Evolutionary conservation across 2,113 vertebrate genomes (phyloP).

Genomic region (Pachyramphus minor): DNA sequence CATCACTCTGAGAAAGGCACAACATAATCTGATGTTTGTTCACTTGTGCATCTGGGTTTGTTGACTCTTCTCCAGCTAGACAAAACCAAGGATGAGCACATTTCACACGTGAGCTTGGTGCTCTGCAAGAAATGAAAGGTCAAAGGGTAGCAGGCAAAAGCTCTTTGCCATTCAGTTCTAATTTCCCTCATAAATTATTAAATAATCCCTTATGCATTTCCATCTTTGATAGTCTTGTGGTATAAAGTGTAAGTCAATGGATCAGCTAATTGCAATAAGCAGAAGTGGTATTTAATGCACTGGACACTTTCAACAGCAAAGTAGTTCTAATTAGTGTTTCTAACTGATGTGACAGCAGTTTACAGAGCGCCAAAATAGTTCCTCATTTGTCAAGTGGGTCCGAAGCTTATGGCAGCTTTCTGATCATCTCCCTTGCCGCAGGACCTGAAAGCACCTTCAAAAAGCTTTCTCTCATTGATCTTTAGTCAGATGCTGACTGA

Average conservation of each 20-base stretch:
- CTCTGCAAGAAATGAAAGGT: slow-evolving; percentile 31
- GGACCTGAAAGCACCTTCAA: slow-evolving; percentile 82
- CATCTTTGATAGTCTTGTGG: slow-evolving; percentile 77
- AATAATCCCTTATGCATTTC: slow-evolving; percentile 75
- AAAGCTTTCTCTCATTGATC: slow-evolving; percentile 85
- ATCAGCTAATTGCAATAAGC: slow-evolving; percentile 91
- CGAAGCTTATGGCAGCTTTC: slow-evolving; percentile 79
- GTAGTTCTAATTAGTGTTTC: slow-evolving; percentile 91
- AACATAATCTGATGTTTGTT: neutral
- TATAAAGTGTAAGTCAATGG: slow-evolving; percentile 86
- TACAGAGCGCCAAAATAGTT: slow-evolving; percentile 78
- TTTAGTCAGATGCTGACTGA: slow-evolving; percentile 78
- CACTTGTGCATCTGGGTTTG: neutral
- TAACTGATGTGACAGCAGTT: slow-evolving; percentile 85
- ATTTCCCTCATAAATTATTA: slow-evolving; percentile 85
- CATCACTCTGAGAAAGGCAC: neutral
- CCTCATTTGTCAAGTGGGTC: slow-evolving; percentile 80
- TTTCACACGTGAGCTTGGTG: neutral
- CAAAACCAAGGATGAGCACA: neutral
- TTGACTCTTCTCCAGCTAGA: slow-evolving; percentile 13
- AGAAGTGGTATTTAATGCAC: slow-evolving; percentile 88
- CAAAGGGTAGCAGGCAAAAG: slow-evolving; percentile 66
- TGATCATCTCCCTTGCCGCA: slow-evolving; percentile 82
- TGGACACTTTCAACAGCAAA: slow-evolving; percentile 84
- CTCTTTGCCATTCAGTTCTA: slow-evolving; percentile 72